Evolutionary conservation across 2,113 vertebrate species (phyloP).

Genomic region (Pangasianodon hypophthalmus): DNA sequence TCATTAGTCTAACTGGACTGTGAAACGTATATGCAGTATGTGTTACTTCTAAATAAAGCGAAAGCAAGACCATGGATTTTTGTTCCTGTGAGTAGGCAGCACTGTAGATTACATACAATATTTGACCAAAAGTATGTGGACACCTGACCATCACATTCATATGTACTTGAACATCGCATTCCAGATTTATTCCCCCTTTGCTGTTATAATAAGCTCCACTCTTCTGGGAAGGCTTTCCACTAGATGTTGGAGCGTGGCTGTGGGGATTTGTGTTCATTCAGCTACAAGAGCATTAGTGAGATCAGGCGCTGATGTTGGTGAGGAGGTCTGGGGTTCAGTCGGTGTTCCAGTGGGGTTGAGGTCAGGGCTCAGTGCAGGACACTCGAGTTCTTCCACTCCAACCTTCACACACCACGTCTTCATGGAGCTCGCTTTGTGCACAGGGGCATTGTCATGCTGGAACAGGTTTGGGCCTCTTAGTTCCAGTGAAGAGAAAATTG

Average conservation of each 20-base stretch:
- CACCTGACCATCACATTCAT: neutral
- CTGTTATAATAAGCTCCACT: no score
- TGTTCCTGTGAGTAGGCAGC: neutral
- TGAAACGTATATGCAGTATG: neutral
- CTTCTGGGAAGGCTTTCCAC: no score
- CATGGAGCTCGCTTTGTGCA: neutral
- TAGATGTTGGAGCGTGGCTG: no score
- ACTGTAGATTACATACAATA: neutral
- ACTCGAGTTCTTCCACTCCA: neutral
- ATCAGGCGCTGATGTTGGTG: no score
- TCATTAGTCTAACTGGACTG: neutral
- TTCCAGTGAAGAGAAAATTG: neutral
- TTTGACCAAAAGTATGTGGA: neutral
- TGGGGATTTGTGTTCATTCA: no score
- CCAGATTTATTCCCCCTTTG: neutral
- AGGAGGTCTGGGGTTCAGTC: no score
- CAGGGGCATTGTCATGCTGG: neutral
- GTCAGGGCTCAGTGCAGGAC: no score
- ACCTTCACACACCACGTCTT: neutral
- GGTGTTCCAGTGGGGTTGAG: no score
- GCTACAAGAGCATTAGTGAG: no score
- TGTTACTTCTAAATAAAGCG: neutral
- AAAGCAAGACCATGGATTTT: neutral
- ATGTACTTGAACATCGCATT: neutral
- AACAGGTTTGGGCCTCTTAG: neutral